Conservation (phyloP, 2,113 vertebrate species). For the Heptranchias perlo region DNA sequence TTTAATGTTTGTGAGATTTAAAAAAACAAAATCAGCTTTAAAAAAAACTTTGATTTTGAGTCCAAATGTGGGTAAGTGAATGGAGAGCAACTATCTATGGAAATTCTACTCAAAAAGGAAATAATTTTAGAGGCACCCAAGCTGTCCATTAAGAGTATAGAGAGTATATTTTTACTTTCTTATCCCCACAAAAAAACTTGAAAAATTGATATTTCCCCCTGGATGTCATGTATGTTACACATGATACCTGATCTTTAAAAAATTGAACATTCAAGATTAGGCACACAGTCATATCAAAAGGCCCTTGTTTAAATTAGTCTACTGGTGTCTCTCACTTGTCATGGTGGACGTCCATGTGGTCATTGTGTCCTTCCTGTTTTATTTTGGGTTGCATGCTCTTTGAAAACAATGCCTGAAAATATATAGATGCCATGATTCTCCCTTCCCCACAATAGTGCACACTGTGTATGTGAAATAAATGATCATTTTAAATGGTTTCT, state of each 20-base stretch:
- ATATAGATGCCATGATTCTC: no score
- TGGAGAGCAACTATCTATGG: neutral
- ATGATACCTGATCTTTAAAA: neutral
- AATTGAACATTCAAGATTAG: neutral
- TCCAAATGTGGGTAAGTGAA: neutral
- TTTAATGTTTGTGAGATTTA: neutral
- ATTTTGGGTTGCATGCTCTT: no score
- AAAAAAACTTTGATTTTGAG: neutral
- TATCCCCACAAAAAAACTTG: neutral
- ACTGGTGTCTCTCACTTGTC: neutral
- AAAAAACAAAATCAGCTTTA: neutral
- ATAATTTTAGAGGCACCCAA: neutral
- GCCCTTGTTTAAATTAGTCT: neutral
- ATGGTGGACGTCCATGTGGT: no score
- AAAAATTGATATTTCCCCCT: neutral
- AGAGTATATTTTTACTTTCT: neutral
- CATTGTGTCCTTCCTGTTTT: no score
- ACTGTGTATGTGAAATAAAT: no score
- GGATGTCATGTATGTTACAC: neutral
- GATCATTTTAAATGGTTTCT: no score
- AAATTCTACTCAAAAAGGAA: neutral
- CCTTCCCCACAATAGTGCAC: no score
- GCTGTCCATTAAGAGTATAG: neutral
- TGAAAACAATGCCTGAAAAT: no score
- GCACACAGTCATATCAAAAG: neutral